Conservation (phyloP, 2,797 vertebrate genomes). For the Odontamblyopus rebecca region DNA sequence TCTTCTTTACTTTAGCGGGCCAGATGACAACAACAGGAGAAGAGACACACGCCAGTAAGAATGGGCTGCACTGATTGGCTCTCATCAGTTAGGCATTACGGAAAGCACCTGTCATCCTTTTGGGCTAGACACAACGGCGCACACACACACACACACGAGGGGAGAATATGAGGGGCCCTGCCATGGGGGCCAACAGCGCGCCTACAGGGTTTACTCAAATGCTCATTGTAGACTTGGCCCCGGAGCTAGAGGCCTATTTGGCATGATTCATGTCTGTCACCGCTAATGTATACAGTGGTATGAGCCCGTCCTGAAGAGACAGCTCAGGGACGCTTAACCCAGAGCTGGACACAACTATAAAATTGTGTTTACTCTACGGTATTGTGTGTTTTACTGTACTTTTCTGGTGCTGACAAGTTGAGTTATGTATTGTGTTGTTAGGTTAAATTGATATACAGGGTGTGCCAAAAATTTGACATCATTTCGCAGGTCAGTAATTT, state of each 20-base stretch:
- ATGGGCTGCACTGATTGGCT: conserved; percentile 84
- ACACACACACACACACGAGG: background rate
- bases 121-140: conserved; percentile 61
- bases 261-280: conserved; percentile 62
- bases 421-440: background rate
- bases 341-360: background rate
- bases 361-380: background rate
- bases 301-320: conserved; percentile 40
- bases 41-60: conserved; percentile 72
- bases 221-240: conserved; percentile 70
- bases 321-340: conserved; percentile 20
- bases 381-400: conserved; percentile 8
- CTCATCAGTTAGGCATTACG: conserved; percentile 90
- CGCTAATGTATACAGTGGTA: conserved; percentile 58
- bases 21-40: conserved; percentile 90
- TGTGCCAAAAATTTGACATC: too few species aligned
- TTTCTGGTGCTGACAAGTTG: conserved; percentile 8
- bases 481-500: too few species aligned
- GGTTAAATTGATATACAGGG: background rate
- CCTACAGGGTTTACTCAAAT: conserved; percentile 68
- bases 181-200: conserved; percentile 72
- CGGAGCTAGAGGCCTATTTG: conserved; percentile 54
- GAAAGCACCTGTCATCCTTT: conserved; percentile 90
- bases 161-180: conserved; percentile 66
- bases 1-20: conserved; percentile 88